Percentiles rank a stretch among this genome's conserved stretches.
Evolutionary conservation across 2,888 invertebrate species (phyloP).

Genomic region (Crioceris asparagi): DNA sequence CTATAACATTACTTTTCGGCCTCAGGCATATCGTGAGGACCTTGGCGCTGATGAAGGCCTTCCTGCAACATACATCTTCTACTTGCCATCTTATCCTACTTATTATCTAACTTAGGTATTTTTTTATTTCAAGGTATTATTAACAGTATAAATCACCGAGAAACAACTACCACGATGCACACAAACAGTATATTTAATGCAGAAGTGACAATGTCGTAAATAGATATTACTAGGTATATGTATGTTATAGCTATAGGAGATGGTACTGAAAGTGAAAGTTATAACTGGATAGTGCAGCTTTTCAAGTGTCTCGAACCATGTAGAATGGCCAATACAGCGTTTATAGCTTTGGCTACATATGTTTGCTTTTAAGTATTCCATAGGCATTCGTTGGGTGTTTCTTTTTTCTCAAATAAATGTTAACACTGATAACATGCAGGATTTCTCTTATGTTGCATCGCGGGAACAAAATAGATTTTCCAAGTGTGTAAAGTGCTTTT

Average conservation of each 20-base stretch:
- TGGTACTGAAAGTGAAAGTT: slow-evolving; percentile 12
- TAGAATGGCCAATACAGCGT: slow-evolving; percentile 4
- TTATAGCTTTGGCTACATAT: slow-evolving; percentile 5
- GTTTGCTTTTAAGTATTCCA: slow-evolving; percentile 7
- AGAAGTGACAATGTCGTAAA: too few species aligned
- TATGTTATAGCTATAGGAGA: slow-evolving; percentile 10
- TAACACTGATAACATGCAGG: too few species aligned
- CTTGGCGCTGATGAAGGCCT: slow-evolving; percentile 30
- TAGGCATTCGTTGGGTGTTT: background rate
- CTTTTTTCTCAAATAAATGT: too few species aligned
- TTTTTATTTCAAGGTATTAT: slow-evolving; percentile 11
- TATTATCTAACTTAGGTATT: slow-evolving; percentile 21
- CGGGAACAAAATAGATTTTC: too few species aligned
- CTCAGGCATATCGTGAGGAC: slow-evolving; percentile 28
- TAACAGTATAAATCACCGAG: too few species aligned
- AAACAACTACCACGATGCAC: too few species aligned
- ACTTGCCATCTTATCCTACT: slow-evolving; percentile 26
- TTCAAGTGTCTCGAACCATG: slow-evolving; percentile 6
- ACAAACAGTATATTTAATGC: too few species aligned
- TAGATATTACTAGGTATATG: slow-evolving; percentile 6
- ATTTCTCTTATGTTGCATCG: too few species aligned
- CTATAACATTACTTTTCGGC: too few species aligned
- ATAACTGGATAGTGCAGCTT: slow-evolving; percentile 4
- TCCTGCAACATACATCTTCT: slow-evolving; percentile 30
- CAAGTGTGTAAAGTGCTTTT: too few species aligned